Evolutionary conservation across 1,140 invertebrate species (phyloP).

Genomic region (Yoshiicerus persimilis): DNA sequence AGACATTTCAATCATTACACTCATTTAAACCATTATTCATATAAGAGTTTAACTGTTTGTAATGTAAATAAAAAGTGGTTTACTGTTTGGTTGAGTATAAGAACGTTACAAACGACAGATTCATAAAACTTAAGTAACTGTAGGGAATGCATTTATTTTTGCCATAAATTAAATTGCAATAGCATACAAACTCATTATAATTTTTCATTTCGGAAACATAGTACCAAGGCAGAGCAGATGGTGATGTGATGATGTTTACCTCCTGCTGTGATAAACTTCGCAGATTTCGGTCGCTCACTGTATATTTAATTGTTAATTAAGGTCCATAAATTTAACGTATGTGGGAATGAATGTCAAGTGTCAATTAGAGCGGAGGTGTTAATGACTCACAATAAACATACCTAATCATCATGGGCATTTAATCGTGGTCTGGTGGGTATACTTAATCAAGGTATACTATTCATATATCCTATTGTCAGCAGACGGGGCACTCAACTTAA

Average conservation of each 20-base stretch:
- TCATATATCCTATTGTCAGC: not conserved
- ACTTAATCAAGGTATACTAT: not conserved
- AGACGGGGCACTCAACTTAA: not conserved
- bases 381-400: not conserved
- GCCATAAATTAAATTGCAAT: too few species aligned
- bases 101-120: too few species aligned
- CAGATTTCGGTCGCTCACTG: not conserved
- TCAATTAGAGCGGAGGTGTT: constrained; percentile 12
- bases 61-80: not conserved
- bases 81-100: not conserved
- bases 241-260: not conserved
- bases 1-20: not conserved
- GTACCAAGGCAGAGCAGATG: too few species aligned
- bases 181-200: too few species aligned
- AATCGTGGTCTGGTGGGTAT: not conserved
- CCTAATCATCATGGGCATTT: not conserved
- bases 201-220: too few species aligned
- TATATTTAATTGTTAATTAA: not conserved
- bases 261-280: not conserved
- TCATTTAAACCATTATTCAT: not conserved
- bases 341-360: constrained; percentile 12
- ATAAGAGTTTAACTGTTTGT: not conserved
- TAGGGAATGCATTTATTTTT: too few species aligned
- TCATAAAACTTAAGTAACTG: too few species aligned
- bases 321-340: not conserved